Base-by-base conservation (phyloP, 2,888 invertebrate species). In the Trachelus stipa region DNA sequence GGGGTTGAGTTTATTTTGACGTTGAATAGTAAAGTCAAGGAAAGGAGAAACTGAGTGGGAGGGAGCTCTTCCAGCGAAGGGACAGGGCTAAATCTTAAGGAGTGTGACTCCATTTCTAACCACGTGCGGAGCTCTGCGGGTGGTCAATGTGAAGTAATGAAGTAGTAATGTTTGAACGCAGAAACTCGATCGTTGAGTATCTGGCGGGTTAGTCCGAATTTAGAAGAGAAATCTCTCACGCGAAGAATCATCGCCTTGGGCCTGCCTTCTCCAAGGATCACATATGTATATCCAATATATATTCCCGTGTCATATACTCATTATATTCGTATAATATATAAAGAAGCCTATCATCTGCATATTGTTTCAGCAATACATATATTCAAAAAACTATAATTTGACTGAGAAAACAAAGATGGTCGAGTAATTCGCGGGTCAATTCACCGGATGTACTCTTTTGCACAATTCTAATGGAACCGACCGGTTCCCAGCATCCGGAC, bases 401-500 rank as follows among this genome's bases (percentile, higher is more conserved):
- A 56, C 56, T 56, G 56, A 56, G 56, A 56, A 56, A 56, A 23
- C 9, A 56, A 40, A 23, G 23, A 23, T 56, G 23, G 9, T 3
- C 31, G 71, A 34, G 31, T 31, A 71, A 15, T 31, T 71, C 71
- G 31, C 31, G 71, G 71, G 31, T 71, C 71, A 71, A 34, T 56
- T 23, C 56, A 33, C 71, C 33, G 34, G 71, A 71, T 71, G 31
- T 12, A 1, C 15, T 71, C 33, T 71, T 71, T 71, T 71, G 69
- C 71, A 12, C 71, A 56, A 15, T 23, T 56, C 23, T 56, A 56
- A 56, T 34, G 77, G 77, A 78, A 79, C 74, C 83, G 83, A 86
- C 86, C 82, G 81, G 80, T 87, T 86, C 85, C 77, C 80, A 80
- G 82, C 84, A 83, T 74, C 73, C 78, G 81, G 76, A 79, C 77